These are phyloP conservation scores for Solea solea DNA, from an alignment of 2,113 vertebrate genomes.

Conservation along the genomic window DNA sequence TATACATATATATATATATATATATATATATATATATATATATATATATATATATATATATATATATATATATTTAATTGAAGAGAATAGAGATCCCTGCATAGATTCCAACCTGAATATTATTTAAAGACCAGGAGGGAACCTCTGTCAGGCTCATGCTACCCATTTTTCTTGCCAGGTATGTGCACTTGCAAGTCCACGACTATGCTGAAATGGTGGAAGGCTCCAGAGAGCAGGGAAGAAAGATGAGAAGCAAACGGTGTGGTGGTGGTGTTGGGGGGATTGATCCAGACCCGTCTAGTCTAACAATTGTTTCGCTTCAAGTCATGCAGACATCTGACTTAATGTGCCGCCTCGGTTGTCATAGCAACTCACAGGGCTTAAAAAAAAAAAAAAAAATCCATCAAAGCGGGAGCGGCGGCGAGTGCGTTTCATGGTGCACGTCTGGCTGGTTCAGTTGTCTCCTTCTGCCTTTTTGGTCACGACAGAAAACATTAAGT, in stretches of 20 bases:
- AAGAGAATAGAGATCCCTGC: conserved; percentile 58
- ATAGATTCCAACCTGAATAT: conserved; percentile 60
- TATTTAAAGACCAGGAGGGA: conserved; percentile 40
- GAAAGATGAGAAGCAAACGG: conserved; percentile 21
- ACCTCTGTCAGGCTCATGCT: conserved; percentile 18
- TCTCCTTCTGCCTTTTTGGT: conserved; percentile 19
- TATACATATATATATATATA: no score
- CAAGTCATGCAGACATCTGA: conserved; percentile 34
- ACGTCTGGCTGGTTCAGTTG: conserved; percentile 17
- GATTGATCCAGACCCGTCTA: conserved; percentile 36
- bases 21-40: no score
- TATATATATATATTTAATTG: no score
- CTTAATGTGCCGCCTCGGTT: conserved; percentile 37
- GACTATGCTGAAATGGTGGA: conserved; percentile 19
- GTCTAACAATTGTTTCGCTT: conserved; percentile 45
- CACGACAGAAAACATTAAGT: conserved; percentile 25
- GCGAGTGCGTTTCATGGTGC: not conserved
- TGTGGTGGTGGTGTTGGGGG: not conserved
- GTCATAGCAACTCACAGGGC: conserved; percentile 54
- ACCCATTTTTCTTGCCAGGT: conserved; percentile 24
- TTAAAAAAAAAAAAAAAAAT: conserved; percentile 18
- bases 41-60: no score
- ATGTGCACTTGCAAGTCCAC: conserved; percentile 25
- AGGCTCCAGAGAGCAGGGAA: conserved; percentile 6
- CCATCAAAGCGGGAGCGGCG: conserved; percentile 6